Evolutionary conservation across 2,797 vertebrate species (phyloP), one percentile per base, ranked within the genome.

Genomic region (Falco naumanni): DNA sequence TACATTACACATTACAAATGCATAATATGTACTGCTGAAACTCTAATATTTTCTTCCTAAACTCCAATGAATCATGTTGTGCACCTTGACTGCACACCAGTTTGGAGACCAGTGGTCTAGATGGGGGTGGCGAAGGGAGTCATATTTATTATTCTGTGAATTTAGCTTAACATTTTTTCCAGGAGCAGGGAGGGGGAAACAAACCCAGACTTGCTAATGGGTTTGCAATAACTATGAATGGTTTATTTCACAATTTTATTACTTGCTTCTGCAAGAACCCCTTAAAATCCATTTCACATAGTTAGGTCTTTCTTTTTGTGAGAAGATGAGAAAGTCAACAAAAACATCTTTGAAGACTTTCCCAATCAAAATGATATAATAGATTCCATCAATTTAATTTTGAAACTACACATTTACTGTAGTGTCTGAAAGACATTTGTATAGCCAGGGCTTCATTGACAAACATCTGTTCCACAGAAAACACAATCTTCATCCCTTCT

Each of bases 111-210:
- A 29, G 7, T 24, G 29, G 9, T 59, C 26, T 85, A 70, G 28
- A 13, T 21, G 9, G 2, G 11, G 2, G 1, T 45, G 8, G 17
- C 11, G 14, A 79, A 69, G 9, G 3, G 22, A 87, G 63, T 1
- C 68, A 77, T 57, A 66, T 29, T 31, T 64, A 16, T 75, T 70
- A 24, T 51, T 53, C 15, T n/a, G 3, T 65, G 45, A 79, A 26
- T 48, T 69, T 43, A 69, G 5, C 13, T 14, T 88, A 16, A 15
- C 5, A 4, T 11, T 14, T 65, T 63, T 91, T 70, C 28, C 33
- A 60, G 13, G 10, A 29, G 1, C 1, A 3, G 6, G 5, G 2
- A 5, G 0, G 28, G 4, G 22, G 16, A 61, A 11, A 4, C 3
- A 4, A 41, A 14, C 6, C 26, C 14, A 10, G 16, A 56, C 18